Percentiles rank a stretch among this genome's conserved stretches.
Evolutionary conservation across 2,888 invertebrate genomes (phyloP).

Genomic region (Rhingia rostrata): DNA sequence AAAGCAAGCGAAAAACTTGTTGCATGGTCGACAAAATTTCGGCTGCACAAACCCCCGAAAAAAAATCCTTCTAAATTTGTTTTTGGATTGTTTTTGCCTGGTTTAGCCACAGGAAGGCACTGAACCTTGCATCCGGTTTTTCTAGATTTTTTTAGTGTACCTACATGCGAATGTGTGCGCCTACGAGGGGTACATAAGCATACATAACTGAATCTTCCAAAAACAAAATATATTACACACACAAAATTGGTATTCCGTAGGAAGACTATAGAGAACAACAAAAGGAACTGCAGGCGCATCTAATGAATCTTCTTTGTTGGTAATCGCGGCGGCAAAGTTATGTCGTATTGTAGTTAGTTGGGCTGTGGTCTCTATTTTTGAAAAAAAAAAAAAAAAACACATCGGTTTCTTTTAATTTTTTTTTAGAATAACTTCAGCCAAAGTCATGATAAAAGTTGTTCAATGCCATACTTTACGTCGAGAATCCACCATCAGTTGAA

Average conservation of each 20-base stretch:
- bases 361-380: background rate
- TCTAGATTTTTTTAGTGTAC: slow-evolving; percentile 66
- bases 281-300: slow-evolving; percentile 49
- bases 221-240: background rate
- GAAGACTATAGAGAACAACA: slow-evolving; percentile 33
- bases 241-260: slow-evolving; percentile 17
- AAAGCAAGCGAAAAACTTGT: slow-evolving; percentile 58
- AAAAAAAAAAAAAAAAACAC: background rate
- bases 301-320: slow-evolving; percentile 65
- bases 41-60: slow-evolving; percentile 51
- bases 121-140: slow-evolving; percentile 75
- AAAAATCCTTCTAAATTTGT: slow-evolving; percentile 70
- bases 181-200: slow-evolving; percentile 45
- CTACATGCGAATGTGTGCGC: slow-evolving; percentile 35
- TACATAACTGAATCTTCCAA: slow-evolving; percentile 33
- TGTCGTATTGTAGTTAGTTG: background rate
- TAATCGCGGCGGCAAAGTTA: background rate
- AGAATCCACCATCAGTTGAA: slow-evolving; percentile 1
- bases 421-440: slow-evolving; percentile 35
- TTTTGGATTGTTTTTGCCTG: background rate
- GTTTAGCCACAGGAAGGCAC: slow-evolving; percentile 62
- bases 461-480: background rate
- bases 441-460: slow-evolving; percentile 24
- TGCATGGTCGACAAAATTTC: slow-evolving; percentile 61
- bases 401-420: slow-evolving; percentile 13